phyloP scores from a whole-genome alignment of 2,113 vertebrate genomes.

The Spea bombifrons region DNA sequence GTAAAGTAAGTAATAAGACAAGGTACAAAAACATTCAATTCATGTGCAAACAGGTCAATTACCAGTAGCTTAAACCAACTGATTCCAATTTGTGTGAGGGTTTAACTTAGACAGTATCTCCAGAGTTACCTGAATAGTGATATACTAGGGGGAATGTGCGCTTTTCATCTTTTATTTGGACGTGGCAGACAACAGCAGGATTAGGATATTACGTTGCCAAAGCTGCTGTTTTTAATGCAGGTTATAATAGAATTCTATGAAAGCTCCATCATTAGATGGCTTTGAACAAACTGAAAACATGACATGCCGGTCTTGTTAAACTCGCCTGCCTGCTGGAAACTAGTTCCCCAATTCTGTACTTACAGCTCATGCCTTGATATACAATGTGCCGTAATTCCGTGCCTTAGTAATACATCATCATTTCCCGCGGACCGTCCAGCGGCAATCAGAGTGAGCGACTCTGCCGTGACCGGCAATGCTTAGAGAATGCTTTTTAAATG shows the following conservation, averaged over 20 bases:
- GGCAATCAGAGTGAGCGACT: too few relatives aligned
- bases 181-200: conserved; percentile 21
- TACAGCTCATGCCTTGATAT: too few relatives aligned
- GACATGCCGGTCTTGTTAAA: conserved; percentile 11
- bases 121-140: conserved; percentile 11
- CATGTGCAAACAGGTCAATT: background rate
- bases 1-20: background rate
- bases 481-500: too few relatives aligned
- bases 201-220: conserved; percentile 25
- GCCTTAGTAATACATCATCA: too few relatives aligned
- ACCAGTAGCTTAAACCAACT: background rate
- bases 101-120: conserved; percentile 25
- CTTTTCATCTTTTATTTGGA: conserved; percentile 13
- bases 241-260: conserved; percentile 21
- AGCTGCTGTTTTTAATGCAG: background rate
- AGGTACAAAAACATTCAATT: conserved; percentile 14
- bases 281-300: conserved; percentile 24
- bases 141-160: conserved; percentile 1
- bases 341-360: too few relatives aligned
- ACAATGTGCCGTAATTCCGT: too few relatives aligned
- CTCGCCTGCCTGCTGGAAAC: background rate
- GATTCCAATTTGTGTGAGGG: background rate
- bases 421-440: too few relatives aligned
- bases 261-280: conserved; percentile 21
- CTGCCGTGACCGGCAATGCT: too few relatives aligned